Conservation (phyloP, 2,888 invertebrate species). For the Hydraecia micacea region DNA sequence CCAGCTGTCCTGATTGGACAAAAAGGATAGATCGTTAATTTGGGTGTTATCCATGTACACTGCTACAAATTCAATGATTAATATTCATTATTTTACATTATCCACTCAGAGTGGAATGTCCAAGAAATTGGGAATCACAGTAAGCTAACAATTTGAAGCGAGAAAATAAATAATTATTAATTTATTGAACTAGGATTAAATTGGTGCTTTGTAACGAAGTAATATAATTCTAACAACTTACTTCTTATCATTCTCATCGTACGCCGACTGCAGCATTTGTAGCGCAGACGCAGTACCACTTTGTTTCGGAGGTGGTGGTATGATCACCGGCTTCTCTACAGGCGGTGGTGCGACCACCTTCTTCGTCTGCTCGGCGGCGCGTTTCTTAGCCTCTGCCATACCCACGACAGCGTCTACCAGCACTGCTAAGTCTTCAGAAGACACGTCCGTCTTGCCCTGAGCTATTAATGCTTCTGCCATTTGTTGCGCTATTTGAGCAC, state of each 20-base stretch:
- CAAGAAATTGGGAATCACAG: background rate
- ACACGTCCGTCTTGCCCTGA: constrained; percentile 95
- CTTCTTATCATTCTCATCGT: constrained; percentile 85
- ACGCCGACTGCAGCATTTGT: constrained; percentile 86
- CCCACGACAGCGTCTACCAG: constrained; percentile 94
- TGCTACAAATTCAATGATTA: background rate
- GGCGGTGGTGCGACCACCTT: constrained; percentile 47
- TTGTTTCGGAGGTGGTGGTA: background rate
- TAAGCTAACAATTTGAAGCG: background rate
- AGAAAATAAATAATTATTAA: background rate
- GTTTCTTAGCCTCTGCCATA: constrained; percentile 86
- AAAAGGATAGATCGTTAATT: background rate
- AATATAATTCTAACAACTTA: constrained; percentile 55
- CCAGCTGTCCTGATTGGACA: constrained; percentile 61
- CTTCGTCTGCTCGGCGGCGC: constrained; percentile 77
- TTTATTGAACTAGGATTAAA: background rate
- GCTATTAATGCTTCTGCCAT: constrained; percentile 94
- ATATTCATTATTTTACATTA: background rate
- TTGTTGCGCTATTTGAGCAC: constrained; percentile 94
- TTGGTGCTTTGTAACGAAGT: background rate
- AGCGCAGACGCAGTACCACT: constrained; percentile 80
- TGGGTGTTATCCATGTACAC: background rate
- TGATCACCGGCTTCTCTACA: background rate
- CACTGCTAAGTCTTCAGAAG: constrained; percentile 94
- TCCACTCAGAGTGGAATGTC: background rate